Evolutionary conservation across 2,888 invertebrate genomes (phyloP), one percentile per base, ranked within the genome.

Genomic region (Hypselothyrea guttata): DNA sequence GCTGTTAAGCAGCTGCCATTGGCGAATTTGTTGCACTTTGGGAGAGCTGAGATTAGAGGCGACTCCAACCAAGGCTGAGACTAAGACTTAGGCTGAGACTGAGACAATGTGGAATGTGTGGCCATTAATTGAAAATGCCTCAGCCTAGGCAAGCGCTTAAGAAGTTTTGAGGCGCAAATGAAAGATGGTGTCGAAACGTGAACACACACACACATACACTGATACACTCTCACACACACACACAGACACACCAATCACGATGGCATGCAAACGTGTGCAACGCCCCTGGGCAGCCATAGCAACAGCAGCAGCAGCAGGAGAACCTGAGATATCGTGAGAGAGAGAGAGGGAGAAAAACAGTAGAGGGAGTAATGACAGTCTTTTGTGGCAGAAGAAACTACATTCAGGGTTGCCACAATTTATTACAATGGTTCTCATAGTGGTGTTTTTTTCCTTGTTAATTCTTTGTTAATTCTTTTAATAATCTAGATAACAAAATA

Each of bases 131-230:
- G 79, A 79, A 84, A 84, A 79, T 79, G 60, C 75, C 70, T 68
- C 51, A 42, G 53, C 65, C 58, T 57, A 48, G 67, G 62, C 35
- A 59, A 52, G 42, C 60, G 57, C 55, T 52, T 62, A 60, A 64
- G 74, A 51, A 54, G 67, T 49, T 48, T 62, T 55, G 49, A 48
- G 62, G 52, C 75, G 22, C 54, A 79, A 78, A 78, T 78, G 78
- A 78, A 78, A 78, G 78, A 78, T 78, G 78, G 84, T 84, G 78
- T 78, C 84, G 77, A 78, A 79, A 83, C 78, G 78, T 78, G 78
- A 67, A 68, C 56, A 71, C 44, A 65, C 49, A 59, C 40, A 54
- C 52, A 54, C 34, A 47, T 44, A 47, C 34, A 59, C 49, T 53
- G 3, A 35, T 12, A 46, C 30, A 55, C 22, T 59, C 30, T 34